phyloP scores from a whole-genome alignment of 1,140 invertebrate genomes.

The Ips nitidus region DNA sequence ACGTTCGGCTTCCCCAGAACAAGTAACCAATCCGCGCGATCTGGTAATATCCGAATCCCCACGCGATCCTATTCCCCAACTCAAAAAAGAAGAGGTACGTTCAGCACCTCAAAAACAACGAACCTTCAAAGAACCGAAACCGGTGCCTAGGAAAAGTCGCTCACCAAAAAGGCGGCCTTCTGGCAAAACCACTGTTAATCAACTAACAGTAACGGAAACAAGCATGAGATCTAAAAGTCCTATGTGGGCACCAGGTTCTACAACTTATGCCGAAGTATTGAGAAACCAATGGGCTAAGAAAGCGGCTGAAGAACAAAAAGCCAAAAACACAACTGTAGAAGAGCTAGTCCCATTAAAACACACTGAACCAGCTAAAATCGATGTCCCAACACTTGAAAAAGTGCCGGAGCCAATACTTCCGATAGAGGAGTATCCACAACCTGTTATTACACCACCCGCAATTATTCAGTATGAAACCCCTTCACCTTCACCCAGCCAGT shows the following conservation, averaged over 20 bases:
- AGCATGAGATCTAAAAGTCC: conserved; percentile 65
- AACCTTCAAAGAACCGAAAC: conserved; percentile 10
- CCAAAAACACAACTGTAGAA: not conserved
- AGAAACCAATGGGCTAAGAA: conserved; percentile 54
- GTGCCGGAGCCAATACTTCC: not conserved
- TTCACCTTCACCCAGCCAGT: conserved; percentile 3
- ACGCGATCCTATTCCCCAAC: not conserved
- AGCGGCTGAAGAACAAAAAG: conserved; percentile 3
- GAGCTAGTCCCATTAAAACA: not conserved
- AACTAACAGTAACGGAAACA: conserved; percentile 4
- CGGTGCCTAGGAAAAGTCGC: conserved; percentile 47
- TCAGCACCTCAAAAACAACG: not conserved
- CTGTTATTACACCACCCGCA: not conserved
- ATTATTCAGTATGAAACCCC: conserved; percentile 7
- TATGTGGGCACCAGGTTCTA: conserved; percentile 70
- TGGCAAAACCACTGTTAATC: not conserved
- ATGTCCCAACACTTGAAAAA: not conserved
- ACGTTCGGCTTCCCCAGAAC: conserved; percentile 43
- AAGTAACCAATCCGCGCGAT: conserved; percentile 21
- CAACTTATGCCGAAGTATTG: conserved; percentile 76
- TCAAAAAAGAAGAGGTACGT: not conserved
- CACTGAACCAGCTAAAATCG: not conserved
- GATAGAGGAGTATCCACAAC: not conserved
- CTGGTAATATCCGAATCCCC: conserved; percentile 12
- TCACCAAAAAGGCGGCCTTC: conserved; percentile 41